A percentile compares a stretch with the other conserved stretches of the same genome.
phyloP scores from a whole-genome alignment of 1,140 invertebrate genomes.

The Ostrea denselamellosa region DNA sequence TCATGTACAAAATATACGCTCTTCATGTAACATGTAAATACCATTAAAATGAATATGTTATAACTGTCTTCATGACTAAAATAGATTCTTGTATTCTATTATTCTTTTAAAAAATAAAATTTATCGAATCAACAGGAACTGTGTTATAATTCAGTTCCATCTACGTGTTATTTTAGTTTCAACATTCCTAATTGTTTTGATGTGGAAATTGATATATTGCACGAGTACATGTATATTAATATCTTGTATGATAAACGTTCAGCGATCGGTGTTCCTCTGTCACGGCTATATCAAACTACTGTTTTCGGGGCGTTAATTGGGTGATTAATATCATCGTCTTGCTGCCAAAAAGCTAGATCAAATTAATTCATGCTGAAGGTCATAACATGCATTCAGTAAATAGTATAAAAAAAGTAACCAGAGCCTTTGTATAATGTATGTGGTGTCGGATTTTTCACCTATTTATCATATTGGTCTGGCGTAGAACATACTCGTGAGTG shows the following conservation, averaged over 20 bases:
- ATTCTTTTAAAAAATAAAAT: no score
- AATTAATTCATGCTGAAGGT: not conserved
- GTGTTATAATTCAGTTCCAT: no score
- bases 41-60: no score
- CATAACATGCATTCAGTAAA: not conserved
- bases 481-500: not conserved
- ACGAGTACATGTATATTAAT: not conserved
- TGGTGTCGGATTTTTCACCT: not conserved
- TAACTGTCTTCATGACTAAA: no score
- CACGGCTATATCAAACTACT: not conserved
- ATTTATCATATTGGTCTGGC: not conserved
- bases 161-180: no score
- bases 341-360: not conserved
- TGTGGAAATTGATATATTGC: no score
- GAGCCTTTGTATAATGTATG: not conserved
- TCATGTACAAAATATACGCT: no score
- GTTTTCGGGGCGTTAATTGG: not conserved
- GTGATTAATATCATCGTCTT: constrained; percentile 22
- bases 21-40: no score
- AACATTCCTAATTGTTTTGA: no score
- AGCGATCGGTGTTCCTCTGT: not conserved
- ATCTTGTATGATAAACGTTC: not conserved
- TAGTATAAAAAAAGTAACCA: not conserved
- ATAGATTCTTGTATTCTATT: no score
- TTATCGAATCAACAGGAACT: no score